Conservation (phyloP, 1,140 invertebrate species). For the Anastatus disparis region DNA sequence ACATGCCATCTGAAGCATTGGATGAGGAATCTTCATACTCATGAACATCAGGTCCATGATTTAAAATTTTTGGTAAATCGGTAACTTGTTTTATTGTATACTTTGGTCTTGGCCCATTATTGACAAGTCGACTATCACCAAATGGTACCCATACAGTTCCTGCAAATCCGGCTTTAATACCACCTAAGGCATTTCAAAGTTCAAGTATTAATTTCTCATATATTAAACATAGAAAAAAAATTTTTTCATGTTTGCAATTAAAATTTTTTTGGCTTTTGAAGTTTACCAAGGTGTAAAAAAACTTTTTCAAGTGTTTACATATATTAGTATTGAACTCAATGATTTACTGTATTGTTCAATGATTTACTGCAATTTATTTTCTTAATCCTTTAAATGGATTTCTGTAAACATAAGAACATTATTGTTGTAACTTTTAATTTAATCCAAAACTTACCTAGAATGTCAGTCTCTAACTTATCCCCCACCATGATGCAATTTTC, state of each 20-base stretch:
- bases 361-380: constrained; percentile 31
- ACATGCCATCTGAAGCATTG: constrained; percentile 62
- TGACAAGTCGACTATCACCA: constrained; percentile 53
- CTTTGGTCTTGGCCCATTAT: constrained; percentile 60
- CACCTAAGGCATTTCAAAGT: constrained; percentile 67
- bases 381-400: constrained; percentile 35
- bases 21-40: constrained; percentile 63
- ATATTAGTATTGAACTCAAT: neutral
- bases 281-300: constrained; percentile 31
- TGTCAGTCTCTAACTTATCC: constrained; percentile 87
- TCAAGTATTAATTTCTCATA: neutral
- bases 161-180: constrained; percentile 77
- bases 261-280: neutral
- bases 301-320: constrained; percentile 22
- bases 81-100: constrained; percentile 62
- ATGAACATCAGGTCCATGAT: constrained; percentile 56
- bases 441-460: constrained; percentile 63
- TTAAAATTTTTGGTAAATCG: constrained; percentile 59
- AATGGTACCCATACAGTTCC: constrained; percentile 82
- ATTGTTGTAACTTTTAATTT: constrained; percentile 21
- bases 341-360: constrained; percentile 22
- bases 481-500: constrained; percentile 85
- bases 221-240: neutral
- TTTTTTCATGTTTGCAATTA: neutral
- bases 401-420: constrained; percentile 41